Percentiles rank a stretch among this genome's conserved stretches.
phyloP scores from a whole-genome alignment of 2,888 invertebrate genomes.

The Antheraea yamamai region DNA sequence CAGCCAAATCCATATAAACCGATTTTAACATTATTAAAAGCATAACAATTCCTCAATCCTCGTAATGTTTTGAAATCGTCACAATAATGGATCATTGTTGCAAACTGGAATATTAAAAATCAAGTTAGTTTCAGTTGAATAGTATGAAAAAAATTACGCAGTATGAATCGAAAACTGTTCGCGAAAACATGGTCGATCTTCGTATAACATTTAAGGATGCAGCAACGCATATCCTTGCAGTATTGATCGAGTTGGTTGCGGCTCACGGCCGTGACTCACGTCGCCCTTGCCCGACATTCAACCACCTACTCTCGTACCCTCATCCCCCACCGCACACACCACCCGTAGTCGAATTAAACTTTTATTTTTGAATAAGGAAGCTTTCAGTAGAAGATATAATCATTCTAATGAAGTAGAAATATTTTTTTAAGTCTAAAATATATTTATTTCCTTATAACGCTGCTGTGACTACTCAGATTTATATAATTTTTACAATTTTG shows the following conservation, averaged over 20 bases:
- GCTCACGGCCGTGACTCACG: conserved; percentile 74
- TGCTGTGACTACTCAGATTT: neutral
- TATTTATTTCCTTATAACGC: neutral
- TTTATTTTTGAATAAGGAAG: conserved; percentile 19
- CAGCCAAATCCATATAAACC: too few relatives aligned
- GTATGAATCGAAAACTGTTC: neutral
- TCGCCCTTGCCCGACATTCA: conserved; percentile 82
- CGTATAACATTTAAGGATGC: conserved; percentile 23
- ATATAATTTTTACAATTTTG: neutral
- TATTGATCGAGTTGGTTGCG: conserved; percentile 63
- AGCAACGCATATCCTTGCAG: conserved; percentile 71
- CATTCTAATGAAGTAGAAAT: neutral
- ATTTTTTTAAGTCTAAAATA: neutral
- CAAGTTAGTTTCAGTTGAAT: neutral
- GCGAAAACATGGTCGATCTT: neutral
- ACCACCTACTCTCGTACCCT: conserved; percentile 57
- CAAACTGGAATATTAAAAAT: neutral
- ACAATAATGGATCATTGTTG: neutral
- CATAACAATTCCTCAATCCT: neutral
- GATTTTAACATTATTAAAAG: too few relatives aligned
- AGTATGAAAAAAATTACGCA: neutral
- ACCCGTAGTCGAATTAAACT: conserved; percentile 32
- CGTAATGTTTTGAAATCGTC: neutral
- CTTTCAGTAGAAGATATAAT: conserved; percentile 1
- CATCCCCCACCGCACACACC: conserved; percentile 39